Base-by-base conservation (phyloP, 2,888 invertebrate species). In the Lepidonotus clava region DNA sequence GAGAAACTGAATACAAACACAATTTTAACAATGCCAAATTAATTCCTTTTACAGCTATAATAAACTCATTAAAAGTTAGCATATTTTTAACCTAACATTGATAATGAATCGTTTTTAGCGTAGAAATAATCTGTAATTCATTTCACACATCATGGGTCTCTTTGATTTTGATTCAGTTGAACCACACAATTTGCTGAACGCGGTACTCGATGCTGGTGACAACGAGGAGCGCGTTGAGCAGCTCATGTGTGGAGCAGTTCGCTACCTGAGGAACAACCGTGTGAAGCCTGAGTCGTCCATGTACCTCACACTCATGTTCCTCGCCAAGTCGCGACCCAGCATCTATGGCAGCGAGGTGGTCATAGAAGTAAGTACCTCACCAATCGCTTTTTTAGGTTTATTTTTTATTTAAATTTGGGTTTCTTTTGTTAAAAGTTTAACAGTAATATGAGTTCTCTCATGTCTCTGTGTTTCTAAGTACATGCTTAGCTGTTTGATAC, bases 241-340 rank as follows among this genome's bases (percentile, higher is more conserved):
- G 96, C 95, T 97, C 8, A 95, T 98, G n/a, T 97, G 98, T 90
- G 98, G 98, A 0, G 96, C 97, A n/a, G 96, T 98, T 41, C 97
- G 97, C 91, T 95, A 96, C 0, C 95, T 98, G 0, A 96, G 96
- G 85, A 95, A 96, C 8, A 97, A 97, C 90, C 95, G 97, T 80
- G 96, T 97, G 85, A 98, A 98, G 92, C 97, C 98, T 2, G 97
- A 98, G 91, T 96, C 96, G 38, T 95, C 97, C 51, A 95, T 97
- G 0, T 97, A 96, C 92, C 96, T 97, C 93, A 96, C 96, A 56
- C 95, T 99, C 85, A 95, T 98, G 86, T 97, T 97, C 93, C 94
- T 98, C 32, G 97, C 97, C 0, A 97, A 97, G 94, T 95, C 97
- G 85, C 96, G 96, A 71, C 97, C 98, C 0, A 95, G 96, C 24